A percentile compares a stretch with the other conserved stretches of the same genome.
Conservation (phyloP, 1,140 invertebrate genomes). For the Drosophila bifasciata region DNA sequence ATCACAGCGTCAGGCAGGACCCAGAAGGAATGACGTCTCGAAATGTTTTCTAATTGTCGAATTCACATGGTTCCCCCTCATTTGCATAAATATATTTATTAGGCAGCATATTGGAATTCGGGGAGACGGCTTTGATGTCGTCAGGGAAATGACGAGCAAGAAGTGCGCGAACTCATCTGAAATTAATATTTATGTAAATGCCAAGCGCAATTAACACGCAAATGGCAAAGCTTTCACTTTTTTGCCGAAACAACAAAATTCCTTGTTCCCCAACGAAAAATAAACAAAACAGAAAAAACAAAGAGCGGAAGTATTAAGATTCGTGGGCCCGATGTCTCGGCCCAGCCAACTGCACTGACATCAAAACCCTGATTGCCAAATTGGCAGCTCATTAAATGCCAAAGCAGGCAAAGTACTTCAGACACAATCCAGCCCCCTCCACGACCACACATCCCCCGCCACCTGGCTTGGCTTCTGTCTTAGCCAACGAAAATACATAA, state of each 20-base stretch:
- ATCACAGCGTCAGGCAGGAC: slow-evolving; percentile 38
- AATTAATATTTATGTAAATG: slow-evolving; percentile 64
- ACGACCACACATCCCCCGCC: background rate
- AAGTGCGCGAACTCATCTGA: slow-evolving; percentile 32
- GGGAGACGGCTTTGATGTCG: slow-evolving; percentile 57
- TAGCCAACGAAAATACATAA: slow-evolving; percentile 29
- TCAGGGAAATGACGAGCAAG: slow-evolving; percentile 2
- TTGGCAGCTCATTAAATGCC: slow-evolving; percentile 68
- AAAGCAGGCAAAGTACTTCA: slow-evolving; percentile 52
- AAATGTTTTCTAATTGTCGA: slow-evolving; percentile 58
- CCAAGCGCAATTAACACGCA: slow-evolving; percentile 67
- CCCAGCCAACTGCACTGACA: slow-evolving; percentile 68
- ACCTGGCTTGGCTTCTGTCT: slow-evolving; percentile 24
- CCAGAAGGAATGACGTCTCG: slow-evolving; percentile 31
- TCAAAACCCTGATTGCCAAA: slow-evolving; percentile 78
- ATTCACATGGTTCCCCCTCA: slow-evolving; percentile 57
- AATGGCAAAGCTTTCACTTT: slow-evolving; percentile 64
- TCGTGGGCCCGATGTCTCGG: slow-evolving; percentile 27
- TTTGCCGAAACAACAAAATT: slow-evolving; percentile 24
- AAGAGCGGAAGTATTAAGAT: slow-evolving; percentile 55
- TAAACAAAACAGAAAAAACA: slow-evolving; percentile 32
- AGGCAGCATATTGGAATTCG: slow-evolving; percentile 33
- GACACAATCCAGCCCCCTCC: slow-evolving; percentile 19
- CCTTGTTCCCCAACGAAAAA: slow-evolving; percentile 21
- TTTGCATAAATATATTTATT: slow-evolving; percentile 77